Base-by-base conservation (phyloP, 2,797 vertebrate genomes). In the Clarias fuscus region DNA sequence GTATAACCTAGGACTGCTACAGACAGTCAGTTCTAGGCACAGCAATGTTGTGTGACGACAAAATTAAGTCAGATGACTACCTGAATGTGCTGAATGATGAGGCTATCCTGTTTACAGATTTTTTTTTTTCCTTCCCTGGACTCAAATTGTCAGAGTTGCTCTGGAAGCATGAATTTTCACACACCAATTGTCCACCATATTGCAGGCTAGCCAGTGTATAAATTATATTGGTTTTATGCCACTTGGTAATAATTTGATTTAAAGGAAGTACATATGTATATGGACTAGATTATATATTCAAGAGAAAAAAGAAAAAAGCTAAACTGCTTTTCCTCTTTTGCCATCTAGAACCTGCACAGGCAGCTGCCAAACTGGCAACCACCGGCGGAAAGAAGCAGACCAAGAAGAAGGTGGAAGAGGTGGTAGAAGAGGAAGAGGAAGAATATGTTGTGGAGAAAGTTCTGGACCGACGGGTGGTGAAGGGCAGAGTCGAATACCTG, bases 361-460 rank as follows among this genome's bases (percentile, higher is more conserved):
- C 94, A 92, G 94, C 94, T 90, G 84, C 91, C 93, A 98, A 97
- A 90, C 96, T 99, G 98, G 97, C 96, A 70, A 75, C 93, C 86
- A 91, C 96, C 88, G 94, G 95, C 93, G 97, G 94, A 87, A 98
- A 99, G 90, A 98, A 98, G 89, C 96, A 95, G 92, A 98, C 95
- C 94, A 98, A 98, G 94, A 97, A 96, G 81, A 98, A 98, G 93
- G 97, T 97, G 92, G 97, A 98, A 87, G 97, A 97, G 91, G 94
- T 96, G 0, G 94, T 97, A 87, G 97, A 98, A 91, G 98, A 98
- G 86, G 98, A 98, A 82, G 98, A 99, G 90, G 98, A 99, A 84
- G 98, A 99, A 58, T 99, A 99, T 90, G 98, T 99, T 91, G 98
- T 99, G 90, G 98, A 99, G 84, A 99, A 99, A 75, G 98, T 99